phyloP scores from a whole-genome alignment of 2,113 vertebrate genomes.

The Vireo altiloquus region DNA sequence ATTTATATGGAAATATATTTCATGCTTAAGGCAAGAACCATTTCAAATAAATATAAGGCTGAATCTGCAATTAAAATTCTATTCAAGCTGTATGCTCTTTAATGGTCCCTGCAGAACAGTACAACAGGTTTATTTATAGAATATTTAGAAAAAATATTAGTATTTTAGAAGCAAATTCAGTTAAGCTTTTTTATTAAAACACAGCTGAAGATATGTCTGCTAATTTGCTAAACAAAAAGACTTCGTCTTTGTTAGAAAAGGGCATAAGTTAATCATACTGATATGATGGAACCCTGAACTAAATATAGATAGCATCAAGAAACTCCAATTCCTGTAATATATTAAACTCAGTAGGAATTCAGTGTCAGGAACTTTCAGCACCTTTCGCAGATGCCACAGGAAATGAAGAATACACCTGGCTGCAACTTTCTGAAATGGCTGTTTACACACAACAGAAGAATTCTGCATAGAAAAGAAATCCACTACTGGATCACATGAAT shows the following conservation, averaged over 20 bases:
- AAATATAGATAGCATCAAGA: neutral
- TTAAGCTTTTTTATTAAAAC: neutral
- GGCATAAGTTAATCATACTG: neutral
- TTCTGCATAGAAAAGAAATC: neutral
- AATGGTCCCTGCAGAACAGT: neutral
- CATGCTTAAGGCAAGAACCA: neutral
- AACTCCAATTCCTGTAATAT: neutral
- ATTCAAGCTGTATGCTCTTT: neutral
- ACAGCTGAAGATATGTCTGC: neutral
- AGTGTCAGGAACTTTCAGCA: neutral
- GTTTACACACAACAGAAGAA: neutral
- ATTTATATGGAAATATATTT: neutral
- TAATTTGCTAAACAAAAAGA: neutral
- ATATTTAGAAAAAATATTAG: too few relatives aligned
- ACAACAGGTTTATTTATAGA: neutral
- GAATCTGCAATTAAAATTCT: neutral
- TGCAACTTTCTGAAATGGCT: neutral
- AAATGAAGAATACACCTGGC: neutral
- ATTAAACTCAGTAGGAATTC: neutral
- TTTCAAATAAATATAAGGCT: neutral
- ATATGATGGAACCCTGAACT: neutral
- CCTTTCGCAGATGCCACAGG: neutral
- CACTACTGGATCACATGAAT: neutral
- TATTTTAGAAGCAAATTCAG: neutral
- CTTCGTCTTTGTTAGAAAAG: neutral